Evolutionary conservation across 35 echinoderm and acorn worm genomes (phyloP).

Genomic region (Apostichopus japonicus): DNA sequence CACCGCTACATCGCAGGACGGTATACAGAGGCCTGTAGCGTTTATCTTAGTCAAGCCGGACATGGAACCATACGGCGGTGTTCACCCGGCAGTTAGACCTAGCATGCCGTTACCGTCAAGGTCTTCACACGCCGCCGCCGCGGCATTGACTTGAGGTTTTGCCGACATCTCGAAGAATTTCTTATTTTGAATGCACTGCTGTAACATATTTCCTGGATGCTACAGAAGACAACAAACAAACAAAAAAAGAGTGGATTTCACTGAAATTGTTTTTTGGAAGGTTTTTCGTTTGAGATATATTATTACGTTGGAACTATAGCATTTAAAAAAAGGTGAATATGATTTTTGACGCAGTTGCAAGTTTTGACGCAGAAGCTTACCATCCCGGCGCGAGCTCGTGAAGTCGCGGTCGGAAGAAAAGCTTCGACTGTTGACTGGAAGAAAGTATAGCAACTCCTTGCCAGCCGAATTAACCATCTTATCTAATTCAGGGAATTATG

Average conservation of each 20-base stretch:
- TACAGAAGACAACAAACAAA: background rate
- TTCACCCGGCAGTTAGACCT: conserved; percentile 82
- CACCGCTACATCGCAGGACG: conserved; percentile 52
- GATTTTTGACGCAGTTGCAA: too few relatives aligned
- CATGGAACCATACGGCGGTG: conserved; percentile 85
- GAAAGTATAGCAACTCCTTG: too few relatives aligned
- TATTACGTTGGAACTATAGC: conserved; percentile 7
- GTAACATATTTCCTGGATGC: conserved; percentile 21
- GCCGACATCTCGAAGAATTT: background rate
- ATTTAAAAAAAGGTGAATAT: too few relatives aligned
- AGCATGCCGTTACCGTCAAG: conserved; percentile 88
- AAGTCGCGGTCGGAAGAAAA: too few relatives aligned
- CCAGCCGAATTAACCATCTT: too few relatives aligned
- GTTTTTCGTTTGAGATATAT: conserved; percentile 1
- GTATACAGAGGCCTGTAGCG: conserved; percentile 92
- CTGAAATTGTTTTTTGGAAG: conserved; percentile 6
- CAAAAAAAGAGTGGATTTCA: conserved; percentile 22
- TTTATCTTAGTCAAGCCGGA: conserved; percentile 97
- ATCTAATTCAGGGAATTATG: too few relatives aligned
- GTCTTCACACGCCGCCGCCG: conserved; percentile 45
- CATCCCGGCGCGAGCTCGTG: too few relatives aligned
- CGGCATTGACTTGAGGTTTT: conserved; percentile 12
- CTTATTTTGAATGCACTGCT: conserved; percentile 23
- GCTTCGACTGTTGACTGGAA: too few relatives aligned
- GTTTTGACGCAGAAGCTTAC: too few relatives aligned